A percentile compares a stretch with the other conserved stretches of the same genome.
phyloP scores from a whole-genome alignment of 1,140 invertebrate species.

The Leptinotarsa undecemlineata region DNA sequence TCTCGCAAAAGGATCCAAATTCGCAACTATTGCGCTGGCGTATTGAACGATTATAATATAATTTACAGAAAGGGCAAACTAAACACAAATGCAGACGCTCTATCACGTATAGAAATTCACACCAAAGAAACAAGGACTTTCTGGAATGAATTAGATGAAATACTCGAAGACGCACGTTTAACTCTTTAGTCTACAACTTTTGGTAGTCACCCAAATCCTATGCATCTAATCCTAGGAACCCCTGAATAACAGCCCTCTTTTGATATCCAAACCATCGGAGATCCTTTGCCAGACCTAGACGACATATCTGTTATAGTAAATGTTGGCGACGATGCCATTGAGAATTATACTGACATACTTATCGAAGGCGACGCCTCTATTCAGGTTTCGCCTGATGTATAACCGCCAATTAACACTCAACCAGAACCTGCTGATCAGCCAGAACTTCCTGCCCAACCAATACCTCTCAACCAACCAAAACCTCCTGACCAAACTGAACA shows the following conservation, averaged over 20 bases:
- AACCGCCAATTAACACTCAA: too few species aligned
- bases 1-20: too few species aligned
- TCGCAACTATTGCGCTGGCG: too few species aligned
- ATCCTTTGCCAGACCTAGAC: not conserved
- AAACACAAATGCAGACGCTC: not conserved
- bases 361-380: too few species aligned
- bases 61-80: not conserved
- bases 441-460: too few species aligned
- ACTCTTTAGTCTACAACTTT: not conserved
- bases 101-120: not conserved
- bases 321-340: too few species aligned
- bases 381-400: too few species aligned
- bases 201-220: not conserved
- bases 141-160: too few species aligned
- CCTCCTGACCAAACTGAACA: too few species aligned
- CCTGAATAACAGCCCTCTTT: not conserved
- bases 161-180: not conserved
- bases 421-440: too few species aligned
- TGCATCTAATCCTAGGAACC: not conserved
- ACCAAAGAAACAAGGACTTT: not conserved
- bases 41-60: not conserved
- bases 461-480: too few species aligned
- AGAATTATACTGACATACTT: too few species aligned
- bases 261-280: not conserved
- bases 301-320: slow-evolving; percentile 7